Evolutionary conservation across 2,888 invertebrate species (phyloP).

Genomic region (Xylocampa areola): DNA sequence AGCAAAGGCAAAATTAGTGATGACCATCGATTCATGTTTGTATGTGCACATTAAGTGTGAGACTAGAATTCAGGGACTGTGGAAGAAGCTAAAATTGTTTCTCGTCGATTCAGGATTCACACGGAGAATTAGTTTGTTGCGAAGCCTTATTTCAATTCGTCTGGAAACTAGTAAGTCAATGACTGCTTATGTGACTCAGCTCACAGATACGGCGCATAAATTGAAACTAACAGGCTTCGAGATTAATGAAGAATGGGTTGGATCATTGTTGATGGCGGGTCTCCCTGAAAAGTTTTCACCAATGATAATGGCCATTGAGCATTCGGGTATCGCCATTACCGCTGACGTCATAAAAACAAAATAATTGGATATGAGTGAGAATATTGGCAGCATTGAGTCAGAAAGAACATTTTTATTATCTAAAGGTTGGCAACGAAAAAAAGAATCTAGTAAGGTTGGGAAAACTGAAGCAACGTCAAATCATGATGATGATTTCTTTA

Average conservation of each 20-base stretch:
- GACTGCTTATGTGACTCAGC: slow-evolving; percentile 50
- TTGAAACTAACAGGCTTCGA: slow-evolving; percentile 51
- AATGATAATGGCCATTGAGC: slow-evolving; percentile 53
- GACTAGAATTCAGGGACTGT: slow-evolving; percentile 26
- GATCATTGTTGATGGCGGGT: slow-evolving; percentile 43
- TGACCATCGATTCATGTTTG: slow-evolving; percentile 48
- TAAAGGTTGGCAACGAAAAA: no score
- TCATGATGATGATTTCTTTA: slow-evolving; percentile 56
- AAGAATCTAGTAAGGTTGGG: no score
- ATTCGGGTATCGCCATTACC: slow-evolving; percentile 36
- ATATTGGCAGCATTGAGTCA: slow-evolving; percentile 11
- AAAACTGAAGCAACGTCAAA: no score
- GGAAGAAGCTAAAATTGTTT: slow-evolving; percentile 42
- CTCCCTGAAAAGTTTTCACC: slow-evolving; percentile 40
- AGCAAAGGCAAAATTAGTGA: slow-evolving; percentile 46
- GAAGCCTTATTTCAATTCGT: slow-evolving; percentile 49
- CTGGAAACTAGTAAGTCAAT: slow-evolving; percentile 51
- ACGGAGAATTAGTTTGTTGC: slow-evolving; percentile 46
- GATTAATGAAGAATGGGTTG: slow-evolving; percentile 51
- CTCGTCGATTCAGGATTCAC: slow-evolving; percentile 55
- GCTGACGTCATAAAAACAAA: slow-evolving; percentile 50
- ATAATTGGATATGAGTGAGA: slow-evolving; percentile 37
- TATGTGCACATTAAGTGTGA: slow-evolving; percentile 47
- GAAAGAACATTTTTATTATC: slow-evolving; percentile 33
- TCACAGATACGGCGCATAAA: slow-evolving; percentile 50